These are phyloP conservation scores for Allobates femoralis DNA, from an alignment of 2,797 vertebrate genomes.

Conservation along the genomic window DNA sequence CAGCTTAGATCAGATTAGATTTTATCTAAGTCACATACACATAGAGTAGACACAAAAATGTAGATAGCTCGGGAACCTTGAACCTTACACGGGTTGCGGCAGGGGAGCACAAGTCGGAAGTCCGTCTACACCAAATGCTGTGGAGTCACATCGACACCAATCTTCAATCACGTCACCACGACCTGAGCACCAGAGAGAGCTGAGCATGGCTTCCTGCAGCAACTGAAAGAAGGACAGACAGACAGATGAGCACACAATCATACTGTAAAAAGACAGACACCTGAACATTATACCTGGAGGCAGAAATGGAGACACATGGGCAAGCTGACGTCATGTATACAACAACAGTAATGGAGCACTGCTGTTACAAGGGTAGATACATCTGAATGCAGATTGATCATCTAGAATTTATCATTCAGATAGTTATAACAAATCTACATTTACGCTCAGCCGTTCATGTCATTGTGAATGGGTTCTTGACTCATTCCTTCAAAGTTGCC, in stretches of 20 bases:
- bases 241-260: accelerated
- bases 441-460: too few relatives aligned
- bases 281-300: not conserved
- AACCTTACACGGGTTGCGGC: conserved; percentile 87
- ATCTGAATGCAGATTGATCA: too few relatives aligned
- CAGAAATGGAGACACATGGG: too few relatives aligned
- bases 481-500: too few relatives aligned
- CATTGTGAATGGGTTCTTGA: too few relatives aligned
- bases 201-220: conserved; percentile 95
- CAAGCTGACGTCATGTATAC: too few relatives aligned
- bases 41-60: not conserved
- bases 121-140: conserved; percentile 90
- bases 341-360: too few relatives aligned
- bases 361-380: too few relatives aligned
- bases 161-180: conserved; percentile 97
- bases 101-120: conserved; percentile 95
- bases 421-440: too few relatives aligned
- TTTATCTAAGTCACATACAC: too few relatives aligned
- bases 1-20: too few relatives aligned
- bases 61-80: not conserved
- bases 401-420: too few relatives aligned
- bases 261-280: conserved; percentile 37
- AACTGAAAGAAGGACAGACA: conserved; percentile 76
- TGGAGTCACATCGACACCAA: conserved; percentile 97
- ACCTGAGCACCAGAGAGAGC: conserved; percentile 95